Base-by-base conservation (phyloP, 2,888 invertebrate genomes). In the Drosophila tanythrix region DNA sequence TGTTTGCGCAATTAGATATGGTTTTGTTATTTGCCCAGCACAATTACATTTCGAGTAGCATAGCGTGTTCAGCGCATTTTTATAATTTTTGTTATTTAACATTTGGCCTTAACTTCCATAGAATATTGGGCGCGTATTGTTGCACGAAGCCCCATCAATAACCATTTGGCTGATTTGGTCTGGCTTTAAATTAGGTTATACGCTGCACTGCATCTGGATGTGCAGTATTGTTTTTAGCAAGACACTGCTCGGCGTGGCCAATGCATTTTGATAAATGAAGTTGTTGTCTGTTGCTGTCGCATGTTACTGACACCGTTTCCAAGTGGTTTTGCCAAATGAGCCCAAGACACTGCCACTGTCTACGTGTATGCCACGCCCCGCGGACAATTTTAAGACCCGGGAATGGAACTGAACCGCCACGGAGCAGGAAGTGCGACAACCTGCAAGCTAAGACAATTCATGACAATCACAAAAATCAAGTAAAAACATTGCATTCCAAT, bases 231-330 rank as follows among this genome's bases (percentile, higher is more conserved):
- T 33, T 33, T 18, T 35, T 69, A 52, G 53, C 15, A 59, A 48
- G 60, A 68, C 61, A 52, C 40, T 53, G 31, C 36, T 21, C 53
- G 70, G 61, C 55, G 66, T 56, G 59, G 62, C 76, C 67, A 75
- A 64, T 81, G 83, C 77, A 67, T 77, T 83, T 81, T 83, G 82
- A 88, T 82, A 84, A 81, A 82, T 87, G 71, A 86, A 77, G 80
- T 76, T 82, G 76, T 79, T 81, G 76, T 79, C 73, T 82, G 81
- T 80, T 67, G 66, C n/a, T 48, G 56, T 58, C 38, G 61, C 63
- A n/a, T 64, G 66, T 68, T 52, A 36, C 35, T 68, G 74, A 62
- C 67, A 36, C 33, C 60, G 29, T 36, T n/a, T n/a, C n/a, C 63
- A 64, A 77, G 63, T 80, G 69, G 68, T 43, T 71, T 25, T 76